Base-by-base conservation (phyloP, 2,888 invertebrate species). In the Pilophorus perplexus region DNA sequence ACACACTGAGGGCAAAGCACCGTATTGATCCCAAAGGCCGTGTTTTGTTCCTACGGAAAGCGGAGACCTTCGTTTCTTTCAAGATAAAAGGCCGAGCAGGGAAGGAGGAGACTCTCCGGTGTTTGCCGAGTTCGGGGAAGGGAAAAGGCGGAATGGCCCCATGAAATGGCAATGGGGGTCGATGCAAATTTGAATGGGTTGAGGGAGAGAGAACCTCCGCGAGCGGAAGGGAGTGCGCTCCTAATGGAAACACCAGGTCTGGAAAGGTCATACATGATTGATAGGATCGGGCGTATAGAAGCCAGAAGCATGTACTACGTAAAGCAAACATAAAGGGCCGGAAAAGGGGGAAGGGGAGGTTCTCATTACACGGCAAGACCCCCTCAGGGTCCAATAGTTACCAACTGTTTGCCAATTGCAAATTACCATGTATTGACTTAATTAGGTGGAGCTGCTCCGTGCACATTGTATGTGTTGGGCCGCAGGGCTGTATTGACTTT, bases 361-460 rank as follows among this genome's bases (percentile, higher is more conserved):
- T 50, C 50, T 50, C 50, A 50, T 50, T 50, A 50, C 50, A 50
- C 25, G 50, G 50, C 22, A 8, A n/a, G 48, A 48, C 14, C 48
- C 48, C 48, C 48, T 48, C 14, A 48, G 48, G 50, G 50, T 25
- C 57, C 57, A 57, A 57, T 57, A 57, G 40, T 57, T 40, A 57
- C 57, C 40, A 57, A 57, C 57, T 57, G 57, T 64, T 50, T 67
- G 64, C 67, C 67, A 25, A 67, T 67, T 67, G 64, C 67, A 67
- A 67, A 67, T 67, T 67, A 64, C 67, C 67, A 38, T 48, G 55
- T 67, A 67, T 67, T 67, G 67, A 67, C 67, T 67, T 67, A 67
- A 67, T 67, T 67, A 67, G 67, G 27, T 42, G 38, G 42, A 27
- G 25, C 62, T n/a, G n/a, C n/a, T 60, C 60, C 46, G 28, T 48